A percentile compares a stretch with the other conserved stretches of the same genome.
phyloP scores from a whole-genome alignment of 2,888 invertebrate species.

The Spatulosminthurus flaviceps region DNA sequence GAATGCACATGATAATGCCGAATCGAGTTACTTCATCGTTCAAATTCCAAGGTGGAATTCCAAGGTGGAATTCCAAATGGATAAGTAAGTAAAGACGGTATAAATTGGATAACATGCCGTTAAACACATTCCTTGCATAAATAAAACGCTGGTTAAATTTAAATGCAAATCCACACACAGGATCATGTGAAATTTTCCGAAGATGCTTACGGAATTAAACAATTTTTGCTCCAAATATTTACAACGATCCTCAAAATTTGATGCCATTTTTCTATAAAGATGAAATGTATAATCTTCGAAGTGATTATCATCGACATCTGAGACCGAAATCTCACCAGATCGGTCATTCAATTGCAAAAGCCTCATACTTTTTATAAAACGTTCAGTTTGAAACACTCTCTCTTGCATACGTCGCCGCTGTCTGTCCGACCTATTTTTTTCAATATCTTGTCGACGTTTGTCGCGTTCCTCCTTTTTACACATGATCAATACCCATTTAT shows the following conservation, averaged over 20 bases:
- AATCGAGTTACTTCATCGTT: no score
- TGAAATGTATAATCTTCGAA: slow-evolving; percentile 86
- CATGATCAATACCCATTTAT: not conserved
- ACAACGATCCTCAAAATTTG: slow-evolving; percentile 84
- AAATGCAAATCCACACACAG: not conserved
- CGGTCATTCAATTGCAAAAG: slow-evolving; percentile 83
- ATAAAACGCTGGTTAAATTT: not conserved
- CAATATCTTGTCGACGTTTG: slow-evolving; percentile 78
- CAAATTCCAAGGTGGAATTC: no score
- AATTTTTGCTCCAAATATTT: slow-evolving; percentile 81
- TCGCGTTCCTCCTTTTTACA: slow-evolving; percentile 75
- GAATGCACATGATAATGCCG: no score
- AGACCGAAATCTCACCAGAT: slow-evolving; percentile 71
- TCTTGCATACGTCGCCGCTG: slow-evolving; percentile 74
- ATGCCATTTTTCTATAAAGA: slow-evolving; percentile 85
- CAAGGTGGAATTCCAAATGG: no score
- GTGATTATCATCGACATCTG: slow-evolving; percentile 65
- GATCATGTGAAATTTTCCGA: not conserved
- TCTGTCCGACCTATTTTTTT: slow-evolving; percentile 74
- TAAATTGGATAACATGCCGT: slow-evolving; percentile 11
- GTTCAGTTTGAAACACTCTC: slow-evolving; percentile 80
- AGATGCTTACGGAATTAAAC: slow-evolving; percentile 53
- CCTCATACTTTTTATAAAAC: slow-evolving; percentile 85
- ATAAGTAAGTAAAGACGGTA: not conserved
- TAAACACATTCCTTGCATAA: not conserved